Conservation (phyloP, 2,797 vertebrate genomes). For the Chromobotia macracanthus region DNA sequence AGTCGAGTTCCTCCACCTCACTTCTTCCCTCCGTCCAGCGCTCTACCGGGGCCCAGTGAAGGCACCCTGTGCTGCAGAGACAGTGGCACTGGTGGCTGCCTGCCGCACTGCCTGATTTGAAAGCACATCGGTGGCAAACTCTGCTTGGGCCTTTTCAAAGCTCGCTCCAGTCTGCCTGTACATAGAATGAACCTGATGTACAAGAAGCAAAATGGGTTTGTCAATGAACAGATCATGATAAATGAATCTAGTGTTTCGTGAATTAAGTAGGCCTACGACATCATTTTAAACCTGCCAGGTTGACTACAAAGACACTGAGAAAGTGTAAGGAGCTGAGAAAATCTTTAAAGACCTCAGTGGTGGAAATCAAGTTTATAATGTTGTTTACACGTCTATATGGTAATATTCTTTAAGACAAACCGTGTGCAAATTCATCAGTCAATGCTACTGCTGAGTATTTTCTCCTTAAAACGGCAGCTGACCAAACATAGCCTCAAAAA, state of each 20-base stretch:
- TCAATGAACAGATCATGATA: conserved; percentile 43
- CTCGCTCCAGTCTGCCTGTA: conserved; percentile 94
- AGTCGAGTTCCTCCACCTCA: background rate
- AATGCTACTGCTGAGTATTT: no score
- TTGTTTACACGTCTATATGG: no score
- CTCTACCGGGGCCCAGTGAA: conserved; percentile 79
- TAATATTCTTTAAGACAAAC: no score
- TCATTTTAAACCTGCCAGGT: no score
- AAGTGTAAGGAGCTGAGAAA: no score
- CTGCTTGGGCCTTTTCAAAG: conserved; percentile 96
- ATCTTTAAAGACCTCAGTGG: no score
- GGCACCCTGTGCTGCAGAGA: conserved; percentile 80
- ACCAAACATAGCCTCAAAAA: no score
- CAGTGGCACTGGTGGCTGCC: conserved; percentile 81
- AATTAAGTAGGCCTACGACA: background rate
- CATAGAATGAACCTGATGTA: conserved; percentile 87
- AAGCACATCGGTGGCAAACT: conserved; percentile 92
- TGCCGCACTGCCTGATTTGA: conserved; percentile 90
- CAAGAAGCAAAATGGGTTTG: conserved; percentile 21
- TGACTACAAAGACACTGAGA: no score
- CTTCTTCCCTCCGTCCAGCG: background rate
- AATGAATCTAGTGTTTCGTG: background rate
- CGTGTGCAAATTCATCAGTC: no score
- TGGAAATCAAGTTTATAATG: no score
- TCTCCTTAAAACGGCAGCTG: no score